Base-by-base conservation (phyloP, 2,888 invertebrate genomes). In the Latrodectus elegans region DNA sequence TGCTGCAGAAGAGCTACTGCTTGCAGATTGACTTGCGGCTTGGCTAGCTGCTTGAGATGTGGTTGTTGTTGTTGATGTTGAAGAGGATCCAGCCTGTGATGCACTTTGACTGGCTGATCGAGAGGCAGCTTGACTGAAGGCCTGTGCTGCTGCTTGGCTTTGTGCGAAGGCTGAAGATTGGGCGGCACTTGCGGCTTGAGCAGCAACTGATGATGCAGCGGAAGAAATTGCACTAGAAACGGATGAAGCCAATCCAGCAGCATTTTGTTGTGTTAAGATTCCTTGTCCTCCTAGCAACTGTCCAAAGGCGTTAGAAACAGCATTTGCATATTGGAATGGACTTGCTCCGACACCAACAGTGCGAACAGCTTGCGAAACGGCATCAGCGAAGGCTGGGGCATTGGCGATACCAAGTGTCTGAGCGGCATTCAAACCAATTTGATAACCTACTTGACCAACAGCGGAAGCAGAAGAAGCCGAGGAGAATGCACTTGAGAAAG, bases 341-440 rank as follows among this genome's bases (percentile, higher is more conserved):
- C 75, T 68, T 15, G 82, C 82, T 75, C 82, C 75, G 8, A 26
- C 77, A 0, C 77, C 77, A 15, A 77, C 64, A n/a, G 14, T 10
- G 10, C 17, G 10, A 0, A 77, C 67, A 10, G 77, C 77, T 77
- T 67, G 65, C 10, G 77, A 65, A 10, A 77, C 11, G 17, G 67
- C 9, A 52, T 15, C 67, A 38, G 77, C 77, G 77, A 77, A n/a
- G 22, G 51, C 65, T n/a, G 14, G 51, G 11, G 65, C n/a, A 49
- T 77, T 67, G 17, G 17, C 12, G 49, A 77, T 38, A 49, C 77
- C 77, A n/a, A 77, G 77, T n/a, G 49, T 12, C 0, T 67, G 49
- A 10, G 77, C 77, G 2, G 77, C 22, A 8, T 15, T 9, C 11
- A 77, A 49, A 52, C 51, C 77, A 1, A 65, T 3, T 65, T 51